Percentiles rank a stretch among this genome's conserved stretches.
Conservation (phyloP, 2,797 vertebrate genomes). For the Orestias chungarensis region DNA sequence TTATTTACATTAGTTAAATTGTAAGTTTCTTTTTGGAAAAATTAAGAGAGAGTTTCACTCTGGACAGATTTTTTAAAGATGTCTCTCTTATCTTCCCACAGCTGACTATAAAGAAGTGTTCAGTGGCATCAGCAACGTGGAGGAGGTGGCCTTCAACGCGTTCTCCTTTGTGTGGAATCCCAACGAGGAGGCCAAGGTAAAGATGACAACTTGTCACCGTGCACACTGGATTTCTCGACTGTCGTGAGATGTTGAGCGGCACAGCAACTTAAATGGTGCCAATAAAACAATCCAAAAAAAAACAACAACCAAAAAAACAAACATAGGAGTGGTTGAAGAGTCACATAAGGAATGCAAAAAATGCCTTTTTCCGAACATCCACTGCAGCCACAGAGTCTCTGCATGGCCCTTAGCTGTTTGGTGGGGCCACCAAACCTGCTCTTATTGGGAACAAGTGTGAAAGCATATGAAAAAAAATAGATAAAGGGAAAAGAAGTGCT, state of each 20-base stretch:
- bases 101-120: conserved; percentile 98
- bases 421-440: conserved; percentile 69
- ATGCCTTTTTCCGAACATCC: conserved; percentile 84
- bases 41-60: no score
- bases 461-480: conserved; percentile 9
- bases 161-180: conserved; percentile 96
- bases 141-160: conserved; percentile 95
- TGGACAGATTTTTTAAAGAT: background rate
- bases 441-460: conserved; percentile 28
- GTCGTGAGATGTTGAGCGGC: background rate
- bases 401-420: conserved; percentile 58
- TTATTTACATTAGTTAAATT: background rate
- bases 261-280: conserved; percentile 37
- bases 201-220: background rate
- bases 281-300: conserved; percentile 28
- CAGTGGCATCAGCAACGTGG: conserved; percentile 90
- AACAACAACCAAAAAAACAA: conserved; percentile 24
- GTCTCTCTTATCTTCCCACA: conserved; percentile 53
- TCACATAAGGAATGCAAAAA: conserved; percentile 82
- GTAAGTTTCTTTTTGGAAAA: background rate
- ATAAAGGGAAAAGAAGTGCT: conserved; percentile 18
- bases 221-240: background rate
- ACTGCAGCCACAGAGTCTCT: conserved; percentile 49
- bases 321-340: conserved; percentile 66
- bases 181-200: conserved; percentile 95